Base-by-base conservation (phyloP, 2,888 invertebrate genomes). In the Drosophila mettleri region DNA sequence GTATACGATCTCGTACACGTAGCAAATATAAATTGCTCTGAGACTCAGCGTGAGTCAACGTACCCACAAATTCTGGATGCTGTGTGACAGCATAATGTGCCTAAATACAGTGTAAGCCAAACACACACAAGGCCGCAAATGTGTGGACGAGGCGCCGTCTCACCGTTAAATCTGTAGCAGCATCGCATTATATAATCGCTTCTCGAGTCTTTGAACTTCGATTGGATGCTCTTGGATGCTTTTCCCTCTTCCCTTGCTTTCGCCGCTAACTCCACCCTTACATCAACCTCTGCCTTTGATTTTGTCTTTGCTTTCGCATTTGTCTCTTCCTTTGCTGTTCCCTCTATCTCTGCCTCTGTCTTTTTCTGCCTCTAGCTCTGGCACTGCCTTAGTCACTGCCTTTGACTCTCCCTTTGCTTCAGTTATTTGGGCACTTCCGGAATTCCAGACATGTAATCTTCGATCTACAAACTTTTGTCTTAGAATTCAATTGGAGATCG, bases 51-150 rank as follows among this genome's bases (percentile, higher is more conserved):
- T 74, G 61, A 74, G 69, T 69, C 74, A 74, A 74, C 36, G 74
- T 52, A 52, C 61, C 46, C 58, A 38, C 55, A 39, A 60, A 54
- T 58, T 74, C 51, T 54, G 57, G 60, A 74, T 69, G 74, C 73
- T 74, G 74, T 72, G 33, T 68, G 49, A 45, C 72, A 53, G 55
- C 33, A 51, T 55, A 51, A 70, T 46, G 39, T 66, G 54, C 20
- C 36, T 27, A 57, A 49, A 59, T 61, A 38, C 38, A 10, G 27
- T 24, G 20, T 58, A 58, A 38, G 31, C 36, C 48, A 34, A 14
- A 34, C 34, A 20, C 3, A 33, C n/a, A 48, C 20, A 33, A 20
- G 10, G n/a, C n/a, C 34, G 51, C 14, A 51, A 12, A 48, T 24
- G 5, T 24, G 24, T 24, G 24, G 5, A 31, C 24, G 2, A n/a